Evolutionary conservation across 2,888 invertebrate genomes (phyloP).

Genomic region (Seira ritae): DNA sequence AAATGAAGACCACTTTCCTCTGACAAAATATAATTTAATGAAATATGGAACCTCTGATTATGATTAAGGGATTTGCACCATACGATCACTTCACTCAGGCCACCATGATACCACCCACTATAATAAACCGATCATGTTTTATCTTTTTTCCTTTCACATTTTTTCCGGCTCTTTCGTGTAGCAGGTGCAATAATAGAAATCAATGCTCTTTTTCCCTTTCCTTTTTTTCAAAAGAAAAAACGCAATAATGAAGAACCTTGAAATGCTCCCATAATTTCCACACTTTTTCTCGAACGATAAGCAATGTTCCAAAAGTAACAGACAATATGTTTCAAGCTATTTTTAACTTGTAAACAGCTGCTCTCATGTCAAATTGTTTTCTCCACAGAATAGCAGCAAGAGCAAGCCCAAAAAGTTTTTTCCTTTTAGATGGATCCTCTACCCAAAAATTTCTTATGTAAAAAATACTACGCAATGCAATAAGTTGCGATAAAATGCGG

Average conservation of each 20-base stretch:
- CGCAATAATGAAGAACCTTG: conserved; percentile 9
- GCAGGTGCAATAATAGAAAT: neutral
- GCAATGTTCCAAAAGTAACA: neutral
- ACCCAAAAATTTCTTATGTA: neutral
- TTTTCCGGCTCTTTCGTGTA: neutral
- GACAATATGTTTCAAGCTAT: conserved; percentile 10
- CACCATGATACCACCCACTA: too few species aligned
- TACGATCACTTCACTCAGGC: neutral
- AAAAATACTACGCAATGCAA: conserved; percentile 18
- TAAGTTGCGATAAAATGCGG: conserved; percentile 20
- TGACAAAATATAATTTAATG: too few species aligned
- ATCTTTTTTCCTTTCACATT: neutral
- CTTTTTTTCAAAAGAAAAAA: too few species aligned
- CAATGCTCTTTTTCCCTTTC: neutral
- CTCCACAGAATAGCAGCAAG: conserved; percentile 1
- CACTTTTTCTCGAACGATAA: neutral
- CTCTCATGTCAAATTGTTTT: conserved; percentile 54
- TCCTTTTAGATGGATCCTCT: neutral
- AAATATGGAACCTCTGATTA: too few species aligned
- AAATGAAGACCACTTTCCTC: too few species aligned
- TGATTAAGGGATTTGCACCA: neutral
- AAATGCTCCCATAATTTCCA: neutral
- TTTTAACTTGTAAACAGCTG: conserved; percentile 46
- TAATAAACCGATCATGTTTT: too few species aligned
- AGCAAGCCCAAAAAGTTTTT: neutral